A percentile compares a stretch with the other conserved stretches of the same genome.
Evolutionary conservation across 2,113 vertebrate species (phyloP).

Genomic region (Hemiscyllium ocellatum): DNA sequence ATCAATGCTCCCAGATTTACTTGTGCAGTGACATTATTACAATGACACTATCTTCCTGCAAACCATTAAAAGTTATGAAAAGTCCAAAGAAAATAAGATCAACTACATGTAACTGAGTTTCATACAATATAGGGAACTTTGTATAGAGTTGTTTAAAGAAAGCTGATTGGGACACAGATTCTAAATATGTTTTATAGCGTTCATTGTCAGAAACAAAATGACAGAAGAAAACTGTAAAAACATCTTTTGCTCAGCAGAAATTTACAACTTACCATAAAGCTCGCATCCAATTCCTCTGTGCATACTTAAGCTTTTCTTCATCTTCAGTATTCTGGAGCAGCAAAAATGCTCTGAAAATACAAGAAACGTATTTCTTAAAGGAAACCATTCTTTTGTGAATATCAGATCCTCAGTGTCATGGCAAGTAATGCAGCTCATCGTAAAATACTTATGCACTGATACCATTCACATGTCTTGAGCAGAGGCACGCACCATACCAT

Average conservation of each 20-base stretch:
- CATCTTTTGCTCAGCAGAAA: neutral
- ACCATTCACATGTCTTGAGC: neutral
- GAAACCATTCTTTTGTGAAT: neutral
- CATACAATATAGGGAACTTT: neutral
- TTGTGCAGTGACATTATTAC: no score
- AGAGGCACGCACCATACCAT: neutral
- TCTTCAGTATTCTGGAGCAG: conserved; percentile 63
- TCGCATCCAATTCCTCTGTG: conserved; percentile 74
- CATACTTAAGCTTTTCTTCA: conserved; percentile 58
- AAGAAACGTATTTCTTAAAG: neutral
- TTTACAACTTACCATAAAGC: conserved; percentile 74
- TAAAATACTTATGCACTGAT: neutral
- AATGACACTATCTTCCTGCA: no score
- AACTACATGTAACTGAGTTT: neutral
- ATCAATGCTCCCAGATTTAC: no score
- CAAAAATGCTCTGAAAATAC: conserved; percentile 62
- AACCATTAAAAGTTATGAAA: no score
- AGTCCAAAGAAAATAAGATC: neutral
- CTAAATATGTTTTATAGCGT: neutral
- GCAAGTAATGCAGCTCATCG: neutral
- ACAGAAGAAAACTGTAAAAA: neutral
- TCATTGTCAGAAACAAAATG: neutral
- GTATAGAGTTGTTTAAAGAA: neutral
- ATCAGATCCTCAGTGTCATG: neutral
- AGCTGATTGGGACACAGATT: neutral